Conservation (phyloP, 2,113 vertebrate species). For the Crotalus horridus region DNA sequence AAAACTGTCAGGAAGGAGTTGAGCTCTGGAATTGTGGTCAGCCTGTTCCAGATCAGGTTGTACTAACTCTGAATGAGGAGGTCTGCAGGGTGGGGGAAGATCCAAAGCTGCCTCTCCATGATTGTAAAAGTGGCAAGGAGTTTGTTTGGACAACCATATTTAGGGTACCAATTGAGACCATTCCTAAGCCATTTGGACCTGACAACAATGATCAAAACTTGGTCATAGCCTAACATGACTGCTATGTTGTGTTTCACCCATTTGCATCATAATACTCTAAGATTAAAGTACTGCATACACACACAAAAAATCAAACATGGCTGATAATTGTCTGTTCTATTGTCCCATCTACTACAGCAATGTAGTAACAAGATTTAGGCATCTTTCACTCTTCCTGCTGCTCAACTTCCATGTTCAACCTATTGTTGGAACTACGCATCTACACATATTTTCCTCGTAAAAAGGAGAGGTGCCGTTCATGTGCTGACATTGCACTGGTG, state of each 20-base stretch:
- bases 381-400: background rate
- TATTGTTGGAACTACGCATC: background rate
- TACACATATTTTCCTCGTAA: background rate
- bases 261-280: background rate
- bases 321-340: background rate
- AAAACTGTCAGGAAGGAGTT: background rate
- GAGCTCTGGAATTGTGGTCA: background rate
- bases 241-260: background rate
- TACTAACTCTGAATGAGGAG: background rate
- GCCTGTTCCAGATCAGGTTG: background rate
- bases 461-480: background rate
- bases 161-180: background rate
- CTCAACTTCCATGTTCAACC: background rate
- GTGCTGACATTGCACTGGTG: background rate
- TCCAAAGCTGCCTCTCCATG: background rate
- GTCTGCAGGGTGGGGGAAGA: background rate
- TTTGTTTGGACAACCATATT: background rate
- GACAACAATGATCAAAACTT: background rate
- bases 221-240: background rate
- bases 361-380: background rate
- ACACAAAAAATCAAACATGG: background rate
- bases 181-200: background rate
- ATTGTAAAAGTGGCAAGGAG: background rate
- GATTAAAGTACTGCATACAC: background rate
- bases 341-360: background rate